Base-by-base conservation (phyloP, 1,140 invertebrate species). In the Drosophila pectinifera region DNA sequence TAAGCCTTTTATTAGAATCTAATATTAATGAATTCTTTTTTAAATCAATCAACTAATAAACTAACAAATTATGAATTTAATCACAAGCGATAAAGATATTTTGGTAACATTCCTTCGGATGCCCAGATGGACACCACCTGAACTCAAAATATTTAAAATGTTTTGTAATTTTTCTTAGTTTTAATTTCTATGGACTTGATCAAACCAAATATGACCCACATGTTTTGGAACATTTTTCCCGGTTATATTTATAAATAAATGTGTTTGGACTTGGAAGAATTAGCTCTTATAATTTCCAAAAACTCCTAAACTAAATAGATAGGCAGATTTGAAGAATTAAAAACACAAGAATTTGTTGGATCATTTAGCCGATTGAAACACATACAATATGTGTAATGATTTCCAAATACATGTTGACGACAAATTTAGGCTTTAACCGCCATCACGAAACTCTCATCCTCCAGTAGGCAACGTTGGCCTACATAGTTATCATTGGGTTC, bases 401-500 rank as follows among this genome's bases (percentile, higher is more conserved):
- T 34, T 67, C 48, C 38, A 69, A 18, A 63, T 20, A 59, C 20
- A 56, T 64, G 20, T 16, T 53, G 20, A 54, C 41, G n/a, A 61
- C 16, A 41, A 42, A 14, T 34, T 78, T 75, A 91, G 39, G 69
- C 85, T 59, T 91, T 91, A 43, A 78, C 73, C 13, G 89, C 56
- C 39, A 90, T 39, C 26, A 90, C 73, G 72, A 92, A 90, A 39
- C 57, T 89, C 43, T 92, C 91, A 65, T 92, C 91, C 42, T 92
- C 78, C 3, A 92, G 54, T 8, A 92, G 61, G 49, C 91, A 92
- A 36, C 91, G 86, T 26, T 90, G 84, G 2, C 77, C 75, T 10
- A 92, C 83, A 70, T 80, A 90, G 38, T 76, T 72, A n/a, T 92
- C 88, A 48, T 92, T 92, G 8, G 80, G 76, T 41, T 92, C 91